Evolutionary conservation across 2,113 vertebrate genomes (phyloP), one percentile per base, ranked within the genome.

Genomic region (Salvelinus alpinus): DNA sequence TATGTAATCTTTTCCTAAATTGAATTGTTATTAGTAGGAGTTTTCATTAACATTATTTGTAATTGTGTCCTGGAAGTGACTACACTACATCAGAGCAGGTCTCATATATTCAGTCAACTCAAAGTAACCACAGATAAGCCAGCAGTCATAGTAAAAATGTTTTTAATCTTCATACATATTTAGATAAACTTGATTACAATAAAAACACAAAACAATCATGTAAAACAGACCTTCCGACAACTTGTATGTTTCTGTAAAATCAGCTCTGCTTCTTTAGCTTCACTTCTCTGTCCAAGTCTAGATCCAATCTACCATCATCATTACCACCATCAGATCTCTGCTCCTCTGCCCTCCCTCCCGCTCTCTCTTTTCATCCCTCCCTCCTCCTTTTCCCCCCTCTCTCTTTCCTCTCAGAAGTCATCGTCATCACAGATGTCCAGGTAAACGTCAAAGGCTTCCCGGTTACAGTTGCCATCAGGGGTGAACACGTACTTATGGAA

Each of bases 401-500:
- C 25, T 65, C n/a, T 25, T 20, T n/a, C 71, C 22, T 47, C 14
- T 93, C 84, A 94, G 84, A 94, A 94, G 88, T 94, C 93, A 13
- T 96, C 95, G 4, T 96, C 95, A 3, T 96, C 95, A 31, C 95
- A 95, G 25, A 96, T 96, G 75, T 97, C 96, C 90, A 97, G 91
- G 80, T 97, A 97, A 14, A 97, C 95, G 14, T 97, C 96, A 13
- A 97, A 97, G 78, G 96, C 96, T 72, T 94, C 96, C 2, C 96
- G 91, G 90, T 97, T 97, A 85, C 96, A 97, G 94, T 96, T 97
- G 75, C 96, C 96, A 14, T 97, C 96, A 0, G 96, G 95, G 2
- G 95, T 96, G 92, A 97, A 97, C 80, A 97, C 96, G 8, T 97
- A 97, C 73, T 97, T 97, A 87, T 97, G 96, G 88, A 97, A 97